A percentile compares a stretch with the other conserved stretches of the same genome.
Conservation (phyloP, 2,113 vertebrate genomes). For the Sceloporus undulatus region DNA sequence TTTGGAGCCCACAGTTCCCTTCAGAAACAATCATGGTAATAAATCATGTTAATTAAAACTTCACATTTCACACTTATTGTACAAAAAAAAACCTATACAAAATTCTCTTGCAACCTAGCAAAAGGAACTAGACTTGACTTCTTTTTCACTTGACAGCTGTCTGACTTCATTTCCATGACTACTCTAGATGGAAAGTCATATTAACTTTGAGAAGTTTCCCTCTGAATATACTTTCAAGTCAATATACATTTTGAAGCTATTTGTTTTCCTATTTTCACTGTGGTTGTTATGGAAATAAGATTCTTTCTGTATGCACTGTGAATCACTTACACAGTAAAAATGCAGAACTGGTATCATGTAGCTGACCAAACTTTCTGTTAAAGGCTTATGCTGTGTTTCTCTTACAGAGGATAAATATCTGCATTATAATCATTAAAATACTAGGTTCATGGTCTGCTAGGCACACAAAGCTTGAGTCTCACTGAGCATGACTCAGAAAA, state of each 20-base stretch:
- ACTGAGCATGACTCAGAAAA: not conserved
- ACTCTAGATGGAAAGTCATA: not conserved
- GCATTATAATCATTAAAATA: conserved; percentile 10
- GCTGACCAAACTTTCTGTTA: not conserved
- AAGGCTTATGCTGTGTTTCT: not conserved
- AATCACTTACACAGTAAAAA: not conserved
- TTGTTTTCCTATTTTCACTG: conserved; percentile 19
- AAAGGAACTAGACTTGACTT: not conserved
- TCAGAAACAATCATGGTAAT: not conserved
- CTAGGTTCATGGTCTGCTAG: not conserved
- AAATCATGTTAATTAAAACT: not conserved
- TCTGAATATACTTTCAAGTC: conserved; percentile 14
- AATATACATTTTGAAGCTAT: conserved; percentile 34
- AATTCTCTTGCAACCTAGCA: not conserved
- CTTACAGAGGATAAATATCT: conserved; percentile 5
- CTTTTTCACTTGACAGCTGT: not conserved
- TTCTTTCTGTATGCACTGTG: conserved; percentile 16
- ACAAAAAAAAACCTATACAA: not conserved
- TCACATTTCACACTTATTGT: not conserved
- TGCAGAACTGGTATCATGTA: not conserved
- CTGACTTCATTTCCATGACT: not conserved
- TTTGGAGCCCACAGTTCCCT: not conserved
- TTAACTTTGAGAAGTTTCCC: conserved; percentile 22
- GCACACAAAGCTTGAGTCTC: not conserved
- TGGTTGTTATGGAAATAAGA: conserved; percentile 29